Percentiles rank a stretch among this genome's conserved stretches.
phyloP scores from a whole-genome alignment of 1,140 invertebrate species.

The Tetramorium simillimum region DNA sequence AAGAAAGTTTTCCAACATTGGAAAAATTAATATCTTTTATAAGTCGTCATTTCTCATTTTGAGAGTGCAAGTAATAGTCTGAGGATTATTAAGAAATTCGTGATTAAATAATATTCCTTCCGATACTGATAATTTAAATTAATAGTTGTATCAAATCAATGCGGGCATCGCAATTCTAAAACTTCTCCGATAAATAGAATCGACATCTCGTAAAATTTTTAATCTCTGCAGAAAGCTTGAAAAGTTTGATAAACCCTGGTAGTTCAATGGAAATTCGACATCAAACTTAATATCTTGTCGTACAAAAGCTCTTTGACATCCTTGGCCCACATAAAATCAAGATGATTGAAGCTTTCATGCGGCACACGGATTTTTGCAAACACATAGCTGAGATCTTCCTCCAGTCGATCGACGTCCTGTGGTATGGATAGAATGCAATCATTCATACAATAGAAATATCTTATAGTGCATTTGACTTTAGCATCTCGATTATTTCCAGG shows the following conservation, averaged over 20 bases:
- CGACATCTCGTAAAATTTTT: not conserved
- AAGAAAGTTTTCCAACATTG: not conserved
- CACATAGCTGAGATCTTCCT: constrained; percentile 84
- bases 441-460: not conserved
- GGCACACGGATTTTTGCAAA: constrained; percentile 85
- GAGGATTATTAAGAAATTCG: not conserved
- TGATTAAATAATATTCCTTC: not conserved
- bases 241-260: not conserved
- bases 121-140: not conserved
- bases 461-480: not conserved
- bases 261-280: constrained; percentile 11
- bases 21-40: constrained; percentile 15
- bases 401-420: constrained; percentile 80
- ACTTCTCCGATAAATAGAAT: not conserved
- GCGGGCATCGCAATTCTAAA: not conserved
- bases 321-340: constrained; percentile 89
- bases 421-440: not conserved
- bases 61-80: not conserved
- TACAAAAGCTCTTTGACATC: constrained; percentile 87
- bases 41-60: not conserved
- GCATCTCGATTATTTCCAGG: not conserved
- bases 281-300: constrained; percentile 75
- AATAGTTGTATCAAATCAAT: not conserved
- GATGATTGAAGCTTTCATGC: constrained; percentile 87
- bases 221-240: not conserved